Evolutionary conservation across 2,797 vertebrate genomes (phyloP).

Genomic region (Manis crassicaudata): DNA sequence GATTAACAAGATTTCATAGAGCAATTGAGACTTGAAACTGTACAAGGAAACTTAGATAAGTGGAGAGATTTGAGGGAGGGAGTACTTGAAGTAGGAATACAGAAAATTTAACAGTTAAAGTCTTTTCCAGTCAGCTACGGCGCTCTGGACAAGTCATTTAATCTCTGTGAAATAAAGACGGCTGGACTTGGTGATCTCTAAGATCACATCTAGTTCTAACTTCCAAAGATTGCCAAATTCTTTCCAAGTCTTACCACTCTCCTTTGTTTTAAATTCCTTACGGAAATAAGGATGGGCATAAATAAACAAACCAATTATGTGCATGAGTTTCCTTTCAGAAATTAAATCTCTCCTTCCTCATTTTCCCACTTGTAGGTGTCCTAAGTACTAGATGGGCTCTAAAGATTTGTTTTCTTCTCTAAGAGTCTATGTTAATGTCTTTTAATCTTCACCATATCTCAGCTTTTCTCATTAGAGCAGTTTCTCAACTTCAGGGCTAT

Average conservation of each 20-base stretch:
- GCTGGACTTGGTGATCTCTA: not conserved
- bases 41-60: not conserved
- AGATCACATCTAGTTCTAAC: not conserved
- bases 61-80: not conserved
- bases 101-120: not conserved
- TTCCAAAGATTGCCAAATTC: not conserved
- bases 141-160: not conserved
- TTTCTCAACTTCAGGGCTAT: not conserved
- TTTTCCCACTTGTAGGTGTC: not conserved
- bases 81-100: not conserved
- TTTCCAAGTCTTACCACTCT: not conserved
- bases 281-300: not conserved
- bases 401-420: conserved; percentile 19
- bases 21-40: not conserved
- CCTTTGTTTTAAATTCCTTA: conserved; percentile 1
- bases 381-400: not conserved
- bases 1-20: not conserved
- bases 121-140: not conserved
- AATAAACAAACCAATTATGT: not conserved
- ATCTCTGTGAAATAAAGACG: conserved; percentile 1
- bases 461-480: not conserved
- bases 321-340: not conserved
- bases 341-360: not conserved
- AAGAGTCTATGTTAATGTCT: conserved; percentile 9
- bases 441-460: not conserved